These are phyloP conservation scores for Silurus asotus DNA, from an alignment of 2,113 vertebrate genomes.

Conservation along the genomic window DNA sequence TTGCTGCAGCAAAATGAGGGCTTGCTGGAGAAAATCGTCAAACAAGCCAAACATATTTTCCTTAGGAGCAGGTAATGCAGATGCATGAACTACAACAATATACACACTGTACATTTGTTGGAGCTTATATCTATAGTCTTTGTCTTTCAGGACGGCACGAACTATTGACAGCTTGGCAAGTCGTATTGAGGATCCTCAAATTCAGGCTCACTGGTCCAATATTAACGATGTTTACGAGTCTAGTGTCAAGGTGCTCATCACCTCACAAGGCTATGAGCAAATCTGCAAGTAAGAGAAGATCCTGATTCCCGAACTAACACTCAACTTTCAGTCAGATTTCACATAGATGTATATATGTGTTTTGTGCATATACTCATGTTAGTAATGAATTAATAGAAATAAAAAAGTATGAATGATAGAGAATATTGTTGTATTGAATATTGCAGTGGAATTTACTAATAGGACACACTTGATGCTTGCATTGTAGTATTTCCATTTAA, in stretches of 20 bases:
- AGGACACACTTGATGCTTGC: neutral
- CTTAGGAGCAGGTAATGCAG: conserved; percentile 84
- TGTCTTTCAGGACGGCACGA: conserved; percentile 81
- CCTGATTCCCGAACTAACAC: neutral
- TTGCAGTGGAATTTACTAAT: no score
- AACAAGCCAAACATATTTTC: conserved; percentile 97
- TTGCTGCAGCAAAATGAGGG: conserved; percentile 87
- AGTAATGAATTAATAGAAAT: neutral
- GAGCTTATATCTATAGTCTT: neutral
- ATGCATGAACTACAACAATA: neutral
- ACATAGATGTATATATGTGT: neutral
- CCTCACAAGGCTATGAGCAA: conserved; percentile 97
- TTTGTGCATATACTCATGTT: neutral
- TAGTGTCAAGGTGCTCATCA: conserved; percentile 97
- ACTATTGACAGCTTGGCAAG: conserved; percentile 95
- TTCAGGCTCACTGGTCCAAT: conserved; percentile 98
- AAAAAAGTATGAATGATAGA: neutral
- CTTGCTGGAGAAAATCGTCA: conserved; percentile 97
- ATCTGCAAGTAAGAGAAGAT: conserved; percentile 93
- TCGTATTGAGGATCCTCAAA: conserved; percentile 95
- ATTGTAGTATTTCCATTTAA: neutral
- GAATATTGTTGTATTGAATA: neutral
- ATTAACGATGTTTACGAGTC: conserved; percentile 98
- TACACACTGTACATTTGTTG: neutral
- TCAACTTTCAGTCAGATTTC: neutral